Base-by-base conservation (phyloP, 2,113 vertebrate genomes). In the Podilymbus podiceps region DNA sequence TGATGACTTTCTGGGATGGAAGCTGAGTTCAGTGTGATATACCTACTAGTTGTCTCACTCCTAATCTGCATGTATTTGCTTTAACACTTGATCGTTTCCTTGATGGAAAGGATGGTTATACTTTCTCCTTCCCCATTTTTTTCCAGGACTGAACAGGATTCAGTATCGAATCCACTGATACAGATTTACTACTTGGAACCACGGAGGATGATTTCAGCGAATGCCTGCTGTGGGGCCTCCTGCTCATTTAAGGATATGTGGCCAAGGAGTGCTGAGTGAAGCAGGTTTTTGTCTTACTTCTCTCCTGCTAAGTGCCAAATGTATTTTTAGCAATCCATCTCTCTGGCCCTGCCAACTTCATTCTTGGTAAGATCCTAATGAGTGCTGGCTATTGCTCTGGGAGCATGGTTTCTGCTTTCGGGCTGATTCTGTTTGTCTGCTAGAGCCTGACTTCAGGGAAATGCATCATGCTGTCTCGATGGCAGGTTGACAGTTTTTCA, bases 401-500 rank as follows among this genome's bases (percentile, higher is more conserved):
- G 80, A 58, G 16, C 1, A 0, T 31, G 40, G 33, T 56, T 85
- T 87, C 81, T 88, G 69, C 84, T 81, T 85, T 67, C 47, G 47
- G 69, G 52, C 47, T 91, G 73, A 31, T 75, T 71, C 77, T 81
- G 68, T 40, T 75, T 52, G 56, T 92, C 83, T 86, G 74, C 49
- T 50, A 50, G 33, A 94, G 87, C 84, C 76, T 80, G 86, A 44
- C 89, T 47, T 4, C 68, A 52, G 91, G 86, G 92, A 93, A 76
- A 77, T 74, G 42, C 28, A 49, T 52, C 53, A 8, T 0, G 1
- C 35, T 72, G 17, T 82, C 80, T 68, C 87, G 12, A 1, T 89
- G 89, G 74, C 87, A 85, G 62, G 46, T 5, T 96, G 89, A 88
- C 89, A 94, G 73, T 7, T 89, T 68, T 62, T n/a, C 73, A 89